Base-by-base conservation (phyloP, 2,888 invertebrate species). In the Lissonota sp. region DNA sequence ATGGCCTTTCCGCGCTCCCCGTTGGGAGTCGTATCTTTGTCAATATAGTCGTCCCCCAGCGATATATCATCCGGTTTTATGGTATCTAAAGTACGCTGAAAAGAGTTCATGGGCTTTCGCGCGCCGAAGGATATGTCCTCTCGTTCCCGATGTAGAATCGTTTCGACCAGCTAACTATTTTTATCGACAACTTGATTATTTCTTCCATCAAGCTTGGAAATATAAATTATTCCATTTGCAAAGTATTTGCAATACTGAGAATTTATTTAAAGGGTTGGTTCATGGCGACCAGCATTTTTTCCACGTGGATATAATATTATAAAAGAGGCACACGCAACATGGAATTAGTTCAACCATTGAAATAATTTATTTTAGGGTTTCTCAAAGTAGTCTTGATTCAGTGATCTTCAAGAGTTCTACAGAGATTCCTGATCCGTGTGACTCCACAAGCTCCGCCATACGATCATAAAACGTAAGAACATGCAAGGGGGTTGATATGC, bases 11-110 rank as follows among this genome's bases (percentile, higher is more conserved):
- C 85, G 80, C 81, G 85, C 83, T 88, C 86, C 87, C 80, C 89
- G 86, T 77, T 85, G 89, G 88, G 90, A 88, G 82, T 84, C 88
- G 88, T 90, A 90, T 89, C 90, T 90, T 90, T 89, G 90, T 89
- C 90, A 88, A 86, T 26, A 26, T 87, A 87, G 87, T 86, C 83
- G 88, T 88, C 87, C 85, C 26, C 86, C 85, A 84, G 84, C 87
- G 85, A 88, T 90, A 90, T 86, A 88, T 90, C 89, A 90, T 87
- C 70, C 84, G 88, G 86, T 84, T 91, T 91, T 90, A 90, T 88
- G 89, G 90, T 86, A 85, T 86, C 89, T 87, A 87, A 89, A 89
- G 84, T 87, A 85, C 84, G 78, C 39, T 81, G 78, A 81, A 74
- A 81, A 78, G 74, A 81, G 74, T 76, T 26, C 26, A 26, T 26